Base-by-base conservation (phyloP, 2,797 vertebrate genomes). In the Epinephelus malabaricus region DNA sequence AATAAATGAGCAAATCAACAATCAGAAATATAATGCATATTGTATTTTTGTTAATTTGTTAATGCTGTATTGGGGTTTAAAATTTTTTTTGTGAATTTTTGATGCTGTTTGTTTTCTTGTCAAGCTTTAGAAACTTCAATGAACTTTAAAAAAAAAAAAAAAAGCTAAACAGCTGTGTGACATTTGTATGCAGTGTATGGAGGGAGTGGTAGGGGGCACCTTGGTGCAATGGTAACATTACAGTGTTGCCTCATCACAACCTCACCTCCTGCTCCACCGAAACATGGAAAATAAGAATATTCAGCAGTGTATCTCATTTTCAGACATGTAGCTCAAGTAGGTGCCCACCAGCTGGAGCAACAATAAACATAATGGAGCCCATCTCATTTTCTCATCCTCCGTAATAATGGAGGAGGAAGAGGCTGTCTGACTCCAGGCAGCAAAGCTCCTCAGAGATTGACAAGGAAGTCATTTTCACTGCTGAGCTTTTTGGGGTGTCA, bases 361-460 rank as follows among this genome's bases (percentile, higher is more conserved):
- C 83, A 88, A 88, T 89, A 83, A 86, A 75, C 86, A 91, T 84
- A 84, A 88, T 81, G 66, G 69, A 76, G 63, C 54, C 83, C 45
- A 84, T 84, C 78, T 87, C 69, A 86, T 91, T 85, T 89, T 55
- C 74, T 65, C 38, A 0, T 65, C 38, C 68, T 66, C 47, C 8
- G 9, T 85, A 82, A 82, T 75, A 79, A 82, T 63, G 61, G 58
- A 69, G 65, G 56, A 61, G 66, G 79, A 77, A 60, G 50, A 75
- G 62, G 38, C 76, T 68, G 71, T 58, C 60, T 83, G 63, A 83
- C 88, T 81, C 53, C 78, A 74, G 86, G 86, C 80, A 73, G 13
- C n/a, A 25, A 23, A 51, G 62, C 69, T 83, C 67, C 51, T 67
- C 58, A 60, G 64, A 86, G 85, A 91, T 51, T 75, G 61, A 81